These are phyloP conservation scores for Falcunculus frontatus DNA, from an alignment of 2,113 vertebrate genomes.

Conservation along the genomic window DNA sequence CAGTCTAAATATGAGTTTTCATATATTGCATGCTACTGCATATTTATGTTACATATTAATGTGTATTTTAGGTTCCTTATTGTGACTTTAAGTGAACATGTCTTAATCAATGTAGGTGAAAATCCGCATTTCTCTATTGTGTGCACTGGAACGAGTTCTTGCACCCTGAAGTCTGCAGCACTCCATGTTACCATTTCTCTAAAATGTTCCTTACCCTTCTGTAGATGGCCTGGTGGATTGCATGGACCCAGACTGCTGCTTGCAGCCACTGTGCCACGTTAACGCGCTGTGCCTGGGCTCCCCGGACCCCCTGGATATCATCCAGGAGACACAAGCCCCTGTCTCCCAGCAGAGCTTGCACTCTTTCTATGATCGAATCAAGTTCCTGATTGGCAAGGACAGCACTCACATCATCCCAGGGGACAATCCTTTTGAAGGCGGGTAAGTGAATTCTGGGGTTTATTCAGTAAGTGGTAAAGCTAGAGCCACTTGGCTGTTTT, in stretches of 20 bases:
- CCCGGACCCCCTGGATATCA: constrained; percentile 92
- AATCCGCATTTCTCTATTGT: neutral
- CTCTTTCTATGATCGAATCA: constrained; percentile 92
- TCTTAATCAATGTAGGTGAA: neutral
- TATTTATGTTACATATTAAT: neutral
- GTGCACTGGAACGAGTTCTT: neutral
- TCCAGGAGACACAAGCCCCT: constrained; percentile 89
- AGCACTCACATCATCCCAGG: constrained; percentile 90
- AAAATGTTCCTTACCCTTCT: constrained; percentile 14
- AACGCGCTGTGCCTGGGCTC: constrained; percentile 90
- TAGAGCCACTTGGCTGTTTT: neutral
- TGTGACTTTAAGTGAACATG: neutral
- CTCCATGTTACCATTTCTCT: neutral
- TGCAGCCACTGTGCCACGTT: constrained; percentile 88
- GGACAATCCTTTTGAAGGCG: constrained; percentile 89
- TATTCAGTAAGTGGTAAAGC: neutral
- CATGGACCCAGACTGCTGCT: constrained; percentile 98
- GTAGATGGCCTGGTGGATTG: constrained; percentile 94
- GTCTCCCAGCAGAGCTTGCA: constrained; percentile 80
- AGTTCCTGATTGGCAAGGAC: constrained; percentile 91
- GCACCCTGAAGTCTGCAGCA: neutral
- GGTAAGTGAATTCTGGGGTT: constrained; percentile 76
- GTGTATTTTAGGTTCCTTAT: neutral
- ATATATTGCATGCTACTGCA: neutral
- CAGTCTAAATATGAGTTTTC: neutral